phyloP scores from a whole-genome alignment of 2,888 invertebrate species.

The Nebria salina region DNA sequence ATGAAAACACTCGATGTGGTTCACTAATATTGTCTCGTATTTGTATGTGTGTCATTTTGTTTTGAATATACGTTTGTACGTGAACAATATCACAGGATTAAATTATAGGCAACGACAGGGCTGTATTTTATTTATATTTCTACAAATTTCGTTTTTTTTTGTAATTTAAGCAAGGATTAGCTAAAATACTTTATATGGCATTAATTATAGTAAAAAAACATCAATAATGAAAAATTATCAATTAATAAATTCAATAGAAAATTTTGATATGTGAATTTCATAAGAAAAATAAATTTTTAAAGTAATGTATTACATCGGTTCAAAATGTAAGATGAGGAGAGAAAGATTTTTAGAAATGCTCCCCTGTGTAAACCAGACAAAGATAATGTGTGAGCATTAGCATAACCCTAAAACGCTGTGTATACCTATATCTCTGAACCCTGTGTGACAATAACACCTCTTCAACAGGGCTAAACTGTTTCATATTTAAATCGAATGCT shows the following conservation, averaged over 20 bases:
- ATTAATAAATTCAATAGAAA: too few species aligned
- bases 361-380: background rate
- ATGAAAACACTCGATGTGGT: conserved; percentile 51
- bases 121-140: background rate
- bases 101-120: background rate
- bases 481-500: conserved; percentile 45
- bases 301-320: too few species aligned
- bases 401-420: conserved; percentile 12
- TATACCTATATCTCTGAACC: background rate
- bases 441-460: conserved; percentile 9
- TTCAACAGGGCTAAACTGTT: conserved; percentile 26
- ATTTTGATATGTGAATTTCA: too few species aligned
- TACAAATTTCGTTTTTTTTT: too few species aligned
- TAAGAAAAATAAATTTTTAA: too few species aligned
- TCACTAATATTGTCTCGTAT: conserved; percentile 50
- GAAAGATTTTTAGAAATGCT: background rate
- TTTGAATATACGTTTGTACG: conserved; percentile 4
- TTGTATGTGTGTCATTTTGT: conserved; percentile 47
- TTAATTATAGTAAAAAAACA: too few species aligned
- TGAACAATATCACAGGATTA: conserved; percentile 14
- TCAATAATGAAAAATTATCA: too few species aligned
- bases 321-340: background rate
- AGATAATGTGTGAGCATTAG: background rate
- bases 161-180: too few species aligned
- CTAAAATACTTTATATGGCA: too few species aligned